Percentiles rank a stretch among this genome's conserved stretches.
phyloP scores from a whole-genome alignment of 2,888 invertebrate genomes.

The Crossocerus cetratus region DNA sequence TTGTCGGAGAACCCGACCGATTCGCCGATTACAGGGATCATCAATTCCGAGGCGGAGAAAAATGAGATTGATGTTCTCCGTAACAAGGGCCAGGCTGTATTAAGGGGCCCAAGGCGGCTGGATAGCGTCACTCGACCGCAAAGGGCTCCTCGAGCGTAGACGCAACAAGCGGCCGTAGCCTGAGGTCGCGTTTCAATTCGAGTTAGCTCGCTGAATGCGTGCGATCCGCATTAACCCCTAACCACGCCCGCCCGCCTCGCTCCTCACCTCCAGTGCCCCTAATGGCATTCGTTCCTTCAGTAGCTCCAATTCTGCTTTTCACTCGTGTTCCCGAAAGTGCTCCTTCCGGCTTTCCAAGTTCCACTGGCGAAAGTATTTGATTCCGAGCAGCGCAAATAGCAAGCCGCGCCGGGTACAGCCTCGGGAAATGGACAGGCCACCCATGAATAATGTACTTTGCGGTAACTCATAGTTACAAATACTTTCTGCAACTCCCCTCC shows the following conservation, averaged over 20 bases:
- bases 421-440: no score
- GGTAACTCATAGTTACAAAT: no score
- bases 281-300: slow-evolving; percentile 38
- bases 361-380: no score
- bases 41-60: no score
- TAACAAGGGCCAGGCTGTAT: background rate
- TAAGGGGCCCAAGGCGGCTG: background rate
- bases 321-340: background rate
- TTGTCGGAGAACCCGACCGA: no score
- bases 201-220: slow-evolving; percentile 39
- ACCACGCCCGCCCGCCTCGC: slow-evolving; percentile 29
- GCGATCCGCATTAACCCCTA: slow-evolving; percentile 18
- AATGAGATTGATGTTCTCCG: slow-evolving; percentile 6
- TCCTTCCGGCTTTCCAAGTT: no score
- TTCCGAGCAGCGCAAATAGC: no score
- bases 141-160: slow-evolving; percentile 35
- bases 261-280: slow-evolving; percentile 39
- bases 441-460: no score
- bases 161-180: slow-evolving; percentile 52
- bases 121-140: slow-evolving; percentile 1
- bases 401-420: no score
- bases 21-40: no score
- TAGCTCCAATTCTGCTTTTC: slow-evolving; percentile 2
- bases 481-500: no score
- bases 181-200: slow-evolving; percentile 40